Evolutionary conservation across 2,113 vertebrate genomes (phyloP).

Genomic region (Oreochromis spilurus): DNA sequence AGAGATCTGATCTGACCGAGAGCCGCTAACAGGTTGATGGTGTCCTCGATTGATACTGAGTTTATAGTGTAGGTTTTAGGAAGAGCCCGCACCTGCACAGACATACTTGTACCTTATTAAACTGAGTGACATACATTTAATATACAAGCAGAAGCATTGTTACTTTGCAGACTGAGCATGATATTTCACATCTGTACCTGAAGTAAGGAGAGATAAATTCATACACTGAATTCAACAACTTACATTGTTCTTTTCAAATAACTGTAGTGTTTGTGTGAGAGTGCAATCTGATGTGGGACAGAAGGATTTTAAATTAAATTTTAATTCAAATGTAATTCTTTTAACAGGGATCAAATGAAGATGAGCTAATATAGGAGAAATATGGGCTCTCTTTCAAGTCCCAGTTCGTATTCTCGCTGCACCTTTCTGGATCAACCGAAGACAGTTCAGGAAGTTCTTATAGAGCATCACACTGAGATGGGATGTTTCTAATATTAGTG

Average conservation of each 20-base stretch:
- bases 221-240: background rate
- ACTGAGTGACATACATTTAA: background rate
- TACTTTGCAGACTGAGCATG: background rate
- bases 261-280: background rate
- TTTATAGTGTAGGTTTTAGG: constrained; percentile 97
- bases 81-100: constrained; percentile 80
- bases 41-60: constrained; percentile 90
- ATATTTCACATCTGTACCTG: background rate
- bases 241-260: background rate
- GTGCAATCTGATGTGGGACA: background rate
- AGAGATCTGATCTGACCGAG: constrained; percentile 93
- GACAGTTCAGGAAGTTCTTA: background rate
- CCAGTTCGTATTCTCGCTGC: background rate
- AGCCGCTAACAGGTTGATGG: constrained; percentile 88
- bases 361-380: background rate
- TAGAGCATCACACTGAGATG: background rate
- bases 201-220: background rate
- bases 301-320: background rate
- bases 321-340: background rate
- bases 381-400: fast-evolving
- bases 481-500: background rate
- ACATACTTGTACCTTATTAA: background rate
- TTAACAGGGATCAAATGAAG: background rate
- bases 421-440: background rate
- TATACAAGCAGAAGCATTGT: background rate